These are phyloP conservation scores for Panagrolaimus sp. DNA, from an alignment of 1,140 invertebrate genomes.

Conservation along the genomic window DNA sequence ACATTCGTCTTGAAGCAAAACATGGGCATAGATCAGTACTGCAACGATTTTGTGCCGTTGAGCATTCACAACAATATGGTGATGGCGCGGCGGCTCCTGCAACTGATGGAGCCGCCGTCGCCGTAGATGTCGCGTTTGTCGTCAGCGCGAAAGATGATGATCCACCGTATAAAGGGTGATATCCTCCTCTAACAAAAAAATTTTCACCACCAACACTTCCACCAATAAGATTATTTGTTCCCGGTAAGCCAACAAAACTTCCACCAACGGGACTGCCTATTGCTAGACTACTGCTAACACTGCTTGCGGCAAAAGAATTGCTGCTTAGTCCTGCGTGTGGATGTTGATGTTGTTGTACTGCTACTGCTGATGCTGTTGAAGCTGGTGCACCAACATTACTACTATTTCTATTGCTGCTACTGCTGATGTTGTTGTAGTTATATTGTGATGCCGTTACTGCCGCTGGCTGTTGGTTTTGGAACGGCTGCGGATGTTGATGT, in stretches of 20 bases:
- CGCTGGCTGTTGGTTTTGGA: constrained; percentile 10
- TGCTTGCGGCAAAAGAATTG: neutral
- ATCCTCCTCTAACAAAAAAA: neutral
- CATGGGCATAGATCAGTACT: constrained; percentile 55
- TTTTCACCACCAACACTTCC: neutral
- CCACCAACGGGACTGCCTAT: constrained; percentile 4
- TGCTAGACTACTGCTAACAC: constrained; percentile 12
- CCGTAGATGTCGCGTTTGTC: neutral
- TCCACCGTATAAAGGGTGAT: constrained; percentile 9
- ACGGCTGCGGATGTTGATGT: constrained; percentile 7
- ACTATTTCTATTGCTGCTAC: neutral
- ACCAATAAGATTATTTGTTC: neutral
- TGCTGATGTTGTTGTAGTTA: constrained; percentile 7
- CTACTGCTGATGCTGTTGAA: neutral
- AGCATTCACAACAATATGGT: constrained; percentile 30
- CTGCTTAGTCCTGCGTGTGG: constrained; percentile 8
- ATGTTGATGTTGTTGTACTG: constrained; percentile 5
- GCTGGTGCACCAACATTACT: no score
- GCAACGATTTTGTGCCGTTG: constrained; percentile 47
- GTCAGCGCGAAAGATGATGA: constrained; percentile 14
- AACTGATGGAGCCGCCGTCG: neutral
- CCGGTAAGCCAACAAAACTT: constrained; percentile 1
- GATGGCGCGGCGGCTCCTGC: constrained; percentile 19
- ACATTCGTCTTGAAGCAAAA: constrained; percentile 57
- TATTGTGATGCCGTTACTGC: constrained; percentile 14